Base-by-base conservation (phyloP, 2,888 invertebrate genomes). In the Gerris lacustris region DNA sequence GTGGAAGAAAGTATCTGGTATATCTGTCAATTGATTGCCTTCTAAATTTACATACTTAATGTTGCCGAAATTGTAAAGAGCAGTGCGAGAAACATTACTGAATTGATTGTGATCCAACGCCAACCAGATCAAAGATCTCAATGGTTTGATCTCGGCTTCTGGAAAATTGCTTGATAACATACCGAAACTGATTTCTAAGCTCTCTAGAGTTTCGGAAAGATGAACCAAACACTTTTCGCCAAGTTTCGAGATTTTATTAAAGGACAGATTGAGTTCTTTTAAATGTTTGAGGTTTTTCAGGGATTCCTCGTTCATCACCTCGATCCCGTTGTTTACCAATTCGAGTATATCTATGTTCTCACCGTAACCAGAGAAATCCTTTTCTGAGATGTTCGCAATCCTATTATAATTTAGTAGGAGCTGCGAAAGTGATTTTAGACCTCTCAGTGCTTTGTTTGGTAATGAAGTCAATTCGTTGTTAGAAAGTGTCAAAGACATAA, bases 71-170 rank as follows among this genome's bases (percentile, higher is more conserved):
- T 86, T 83, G 72, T 86, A 86, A 64, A 92, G 84, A 6, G 90
- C 87, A 17, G 88, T 86, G 47, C 87, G 83, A 70, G 87, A 86
- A 18, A 93, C 82, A 17, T 85, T 84, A 79, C 89, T 88, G 76
- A 94, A 87, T 78, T 92, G 90, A 78, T 94, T 94, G 81, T 93
- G 92, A 80, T 94, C 94, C 77, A 94, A 82, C 0, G 92, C 90
- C 72, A 94, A 82, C 89, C 91, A 92, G 78, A 88, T 87, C 6
- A 94, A 83, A 77, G 87, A 88, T 66, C 85, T 85, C n/a, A 94
- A 83, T 11, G 89, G 89, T 74, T 86, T 86, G 63, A 94, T 85
- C 9, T 90, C 86, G 74, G 89, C 88, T 75, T 89, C 86, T 0
- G 91, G 91, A 77, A 91, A 87, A 77, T 87, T 84, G 75, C 91